Evolutionary conservation across 64 coral and sea anemone species (phyloP).

Genomic region (Montipora cactus): DNA sequence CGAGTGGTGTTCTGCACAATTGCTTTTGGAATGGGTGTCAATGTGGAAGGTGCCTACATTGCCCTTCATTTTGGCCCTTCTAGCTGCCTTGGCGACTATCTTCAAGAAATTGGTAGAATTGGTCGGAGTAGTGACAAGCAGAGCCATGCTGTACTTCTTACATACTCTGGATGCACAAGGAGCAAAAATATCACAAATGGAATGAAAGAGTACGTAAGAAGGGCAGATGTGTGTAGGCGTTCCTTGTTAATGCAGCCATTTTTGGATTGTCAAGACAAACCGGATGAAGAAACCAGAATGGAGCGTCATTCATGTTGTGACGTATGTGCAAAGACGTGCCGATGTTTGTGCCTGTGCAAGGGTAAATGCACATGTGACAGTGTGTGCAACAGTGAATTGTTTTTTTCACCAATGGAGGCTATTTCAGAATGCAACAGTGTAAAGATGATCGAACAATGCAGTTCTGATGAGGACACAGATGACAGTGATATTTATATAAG

Average conservation of each 20-base stretch:
- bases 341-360: slow-evolving; percentile 62
- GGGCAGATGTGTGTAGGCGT: slow-evolving; percentile 16
- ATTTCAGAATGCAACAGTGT: neutral
- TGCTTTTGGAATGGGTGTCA: slow-evolving; percentile 77
- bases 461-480: slow-evolving; percentile 54
- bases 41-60: slow-evolving; percentile 58
- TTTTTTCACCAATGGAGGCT: slow-evolving; percentile 21
- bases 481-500: slow-evolving; percentile 37
- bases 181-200: slow-evolving; percentile 52
- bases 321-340: slow-evolving; percentile 70
- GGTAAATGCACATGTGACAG: slow-evolving; percentile 45
- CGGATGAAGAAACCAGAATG: slow-evolving; percentile 2
- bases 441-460: neutral
- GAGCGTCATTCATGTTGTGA: slow-evolving; percentile 74
- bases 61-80: slow-evolving; percentile 84
- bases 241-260: slow-evolving; percentile 51
- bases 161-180: slow-evolving; percentile 63
- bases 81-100: slow-evolving; percentile 64
- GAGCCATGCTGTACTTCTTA: slow-evolving; percentile 78
- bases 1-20: slow-evolving; percentile 73
- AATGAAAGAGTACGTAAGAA: slow-evolving; percentile 76
- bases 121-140: slow-evolving; percentile 28
- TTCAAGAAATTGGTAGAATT: slow-evolving; percentile 85
- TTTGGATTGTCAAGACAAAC: neutral
- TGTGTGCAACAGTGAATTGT: slow-evolving; percentile 7